Percentiles rank a stretch among this genome's conserved stretches.
Evolutionary conservation across 2,888 invertebrate species (phyloP).

Genomic region (Xestia rhomboidea): DNA sequence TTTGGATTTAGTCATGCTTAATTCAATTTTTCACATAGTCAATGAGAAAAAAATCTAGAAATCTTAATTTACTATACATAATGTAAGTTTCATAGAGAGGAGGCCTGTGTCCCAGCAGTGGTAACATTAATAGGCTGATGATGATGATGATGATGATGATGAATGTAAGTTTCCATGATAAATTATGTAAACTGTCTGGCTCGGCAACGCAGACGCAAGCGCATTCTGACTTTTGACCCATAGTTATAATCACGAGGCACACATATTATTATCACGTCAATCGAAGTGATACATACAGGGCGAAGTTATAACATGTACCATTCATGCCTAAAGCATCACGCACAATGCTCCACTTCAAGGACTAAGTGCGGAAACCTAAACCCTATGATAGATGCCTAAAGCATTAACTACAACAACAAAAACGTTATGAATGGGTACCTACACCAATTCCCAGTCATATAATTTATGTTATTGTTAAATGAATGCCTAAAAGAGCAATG

Average conservation of each 20-base stretch:
- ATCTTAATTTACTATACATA: too few species aligned
- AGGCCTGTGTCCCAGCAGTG: too few species aligned
- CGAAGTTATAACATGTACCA: not conserved
- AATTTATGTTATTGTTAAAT: not conserved
- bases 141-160: too few species aligned
- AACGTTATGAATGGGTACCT: too few species aligned
- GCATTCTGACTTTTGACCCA: constrained; percentile 40
- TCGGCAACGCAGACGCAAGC: constrained; percentile 12
- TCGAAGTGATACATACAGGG: not conserved
- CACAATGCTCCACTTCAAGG: too few species aligned
- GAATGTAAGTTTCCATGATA: constrained; percentile 4
- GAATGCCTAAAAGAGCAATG: not conserved
- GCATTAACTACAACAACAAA: too few species aligned
- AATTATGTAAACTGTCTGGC: constrained; percentile 2
- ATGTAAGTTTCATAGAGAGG: constrained; percentile 15
- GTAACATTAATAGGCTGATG: too few species aligned
- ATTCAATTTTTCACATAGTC: too few species aligned
- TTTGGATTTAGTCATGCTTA: too few species aligned
- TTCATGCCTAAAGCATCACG: not conserved
- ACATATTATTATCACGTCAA: constrained; percentile 12
- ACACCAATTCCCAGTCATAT: not conserved
- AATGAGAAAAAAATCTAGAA: too few species aligned
- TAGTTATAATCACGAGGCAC: constrained; percentile 34
- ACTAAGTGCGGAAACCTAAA: too few species aligned
- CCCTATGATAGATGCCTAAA: too few species aligned